A percentile compares a stretch with the other conserved stretches of the same genome.
phyloP scores from a whole-genome alignment of 2,888 invertebrate genomes.

The Leptopilina drosophilae region DNA sequence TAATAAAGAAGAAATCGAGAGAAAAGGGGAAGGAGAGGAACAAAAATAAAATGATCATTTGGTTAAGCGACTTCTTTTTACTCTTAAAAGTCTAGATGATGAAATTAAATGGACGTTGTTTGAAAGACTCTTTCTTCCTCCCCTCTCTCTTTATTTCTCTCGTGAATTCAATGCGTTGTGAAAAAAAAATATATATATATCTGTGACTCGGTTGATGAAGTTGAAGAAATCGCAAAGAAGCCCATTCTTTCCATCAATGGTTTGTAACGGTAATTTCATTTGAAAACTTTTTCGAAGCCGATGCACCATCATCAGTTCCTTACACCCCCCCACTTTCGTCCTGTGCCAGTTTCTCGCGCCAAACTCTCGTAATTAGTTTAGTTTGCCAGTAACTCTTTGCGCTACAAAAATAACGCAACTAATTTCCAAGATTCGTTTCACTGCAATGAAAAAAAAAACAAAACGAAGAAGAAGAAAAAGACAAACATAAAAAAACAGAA shows the following conservation, averaged over 20 bases:
- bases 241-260: conserved; percentile 33
- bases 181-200: too few relatives aligned
- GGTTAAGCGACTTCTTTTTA: neutral
- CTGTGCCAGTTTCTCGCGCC: neutral
- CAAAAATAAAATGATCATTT: neutral
- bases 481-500: neutral
- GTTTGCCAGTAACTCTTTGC: conserved; percentile 32
- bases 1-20: too few relatives aligned
- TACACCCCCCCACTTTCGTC: neutral
- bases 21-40: neutral
- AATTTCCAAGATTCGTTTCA: conserved; percentile 34
- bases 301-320: conserved; percentile 31
- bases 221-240: conserved; percentile 28
- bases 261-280: conserved; percentile 35
- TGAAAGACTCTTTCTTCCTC: neutral
- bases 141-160: neutral
- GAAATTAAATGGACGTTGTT: conserved; percentile 1
- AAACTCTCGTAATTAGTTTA: conserved; percentile 35
- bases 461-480: neutral
- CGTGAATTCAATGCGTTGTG: neutral
- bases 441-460: neutral
- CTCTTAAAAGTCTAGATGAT: conserved; percentile 12
- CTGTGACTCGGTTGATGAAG: conserved; percentile 26
- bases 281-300: conserved; percentile 30
- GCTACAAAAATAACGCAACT: conserved; percentile 35